A percentile compares a stretch with the other conserved stretches of the same genome.
Evolutionary conservation across 2,797 vertebrate species (phyloP).

Genomic region (Botia kubotai): DNA sequence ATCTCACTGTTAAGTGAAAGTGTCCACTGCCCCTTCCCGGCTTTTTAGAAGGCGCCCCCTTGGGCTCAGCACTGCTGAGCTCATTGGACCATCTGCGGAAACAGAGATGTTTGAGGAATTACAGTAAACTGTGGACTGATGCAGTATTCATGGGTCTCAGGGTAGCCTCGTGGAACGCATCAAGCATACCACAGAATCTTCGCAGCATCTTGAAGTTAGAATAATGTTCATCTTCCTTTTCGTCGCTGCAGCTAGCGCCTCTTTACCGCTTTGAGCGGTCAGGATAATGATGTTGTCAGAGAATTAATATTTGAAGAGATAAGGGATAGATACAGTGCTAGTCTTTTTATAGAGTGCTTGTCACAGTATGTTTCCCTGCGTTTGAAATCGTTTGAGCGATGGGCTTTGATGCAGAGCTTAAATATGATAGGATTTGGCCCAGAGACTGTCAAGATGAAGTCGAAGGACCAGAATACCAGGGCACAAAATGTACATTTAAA

Average conservation of each 20-base stretch:
- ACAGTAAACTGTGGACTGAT: conserved; percentile 69
- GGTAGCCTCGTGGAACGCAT: conserved; percentile 56
- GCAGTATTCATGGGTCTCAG: conserved; percentile 68
- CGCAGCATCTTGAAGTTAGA: conserved; percentile 35
- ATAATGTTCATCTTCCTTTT: conserved; percentile 52
- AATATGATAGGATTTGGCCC: conserved; percentile 11
- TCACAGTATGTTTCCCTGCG: conserved; percentile 17
- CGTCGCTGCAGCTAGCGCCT: background rate
- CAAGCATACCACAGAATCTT: conserved; percentile 25
- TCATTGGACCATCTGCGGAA: conserved; percentile 55
- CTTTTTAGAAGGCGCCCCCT: conserved; percentile 14
- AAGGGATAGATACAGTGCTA: background rate
- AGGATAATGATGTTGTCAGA: conserved; percentile 46
- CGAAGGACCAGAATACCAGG: conserved; percentile 6
- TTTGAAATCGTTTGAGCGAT: background rate
- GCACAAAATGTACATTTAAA: background rate
- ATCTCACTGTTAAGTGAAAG: background rate
- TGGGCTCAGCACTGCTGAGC: conserved; percentile 34
- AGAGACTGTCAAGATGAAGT: conserved; percentile 22
- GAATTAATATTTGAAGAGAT: conserved; percentile 52
- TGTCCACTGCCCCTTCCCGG: background rate
- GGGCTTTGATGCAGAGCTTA: conserved; percentile 21
- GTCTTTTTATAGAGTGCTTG: conserved; percentile 12
- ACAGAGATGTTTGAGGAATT: conserved; percentile 61
- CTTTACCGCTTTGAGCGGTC: conserved; percentile 42